phyloP scores from a whole-genome alignment of 2,113 vertebrate species.

The Heliornis fulica region DNA sequence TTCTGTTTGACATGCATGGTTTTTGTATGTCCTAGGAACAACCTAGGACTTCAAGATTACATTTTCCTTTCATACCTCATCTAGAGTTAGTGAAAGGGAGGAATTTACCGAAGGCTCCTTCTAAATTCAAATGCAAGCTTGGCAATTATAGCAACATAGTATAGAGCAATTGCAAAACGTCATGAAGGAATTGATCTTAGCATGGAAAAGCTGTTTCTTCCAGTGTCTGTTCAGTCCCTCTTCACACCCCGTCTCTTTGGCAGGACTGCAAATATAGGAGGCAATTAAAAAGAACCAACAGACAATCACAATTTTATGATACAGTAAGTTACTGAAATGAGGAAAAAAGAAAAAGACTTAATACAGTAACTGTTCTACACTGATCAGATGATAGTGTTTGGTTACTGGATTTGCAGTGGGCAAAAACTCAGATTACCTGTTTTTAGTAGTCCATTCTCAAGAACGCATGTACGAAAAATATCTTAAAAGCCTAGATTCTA shows the following conservation, averaged over 20 bases:
- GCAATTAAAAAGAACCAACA: background rate
- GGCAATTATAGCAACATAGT: background rate
- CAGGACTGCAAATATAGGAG: background rate
- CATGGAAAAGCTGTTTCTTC: background rate
- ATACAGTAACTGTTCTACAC: background rate
- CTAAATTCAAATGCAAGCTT: background rate
- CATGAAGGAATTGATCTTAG: background rate
- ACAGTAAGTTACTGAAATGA: background rate
- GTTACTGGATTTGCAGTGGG: background rate
- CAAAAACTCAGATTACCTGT: background rate
- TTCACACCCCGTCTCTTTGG: background rate
- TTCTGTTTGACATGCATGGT: background rate
- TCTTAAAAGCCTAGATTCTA: background rate
- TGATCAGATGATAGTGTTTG: background rate
- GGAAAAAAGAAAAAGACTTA: background rate
- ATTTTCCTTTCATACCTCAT: background rate
- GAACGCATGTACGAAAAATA: background rate
- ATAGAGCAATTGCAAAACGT: background rate
- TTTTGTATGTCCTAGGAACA: background rate
- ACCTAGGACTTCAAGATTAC: background rate
- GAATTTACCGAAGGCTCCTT: background rate
- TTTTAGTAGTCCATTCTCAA: background rate
- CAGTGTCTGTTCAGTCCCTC: background rate
- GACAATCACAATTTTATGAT: background rate
- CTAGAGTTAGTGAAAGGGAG: background rate